Conservation (phyloP, 2,797 vertebrate genomes). For the Parotocinclus haroldoi region DNA sequence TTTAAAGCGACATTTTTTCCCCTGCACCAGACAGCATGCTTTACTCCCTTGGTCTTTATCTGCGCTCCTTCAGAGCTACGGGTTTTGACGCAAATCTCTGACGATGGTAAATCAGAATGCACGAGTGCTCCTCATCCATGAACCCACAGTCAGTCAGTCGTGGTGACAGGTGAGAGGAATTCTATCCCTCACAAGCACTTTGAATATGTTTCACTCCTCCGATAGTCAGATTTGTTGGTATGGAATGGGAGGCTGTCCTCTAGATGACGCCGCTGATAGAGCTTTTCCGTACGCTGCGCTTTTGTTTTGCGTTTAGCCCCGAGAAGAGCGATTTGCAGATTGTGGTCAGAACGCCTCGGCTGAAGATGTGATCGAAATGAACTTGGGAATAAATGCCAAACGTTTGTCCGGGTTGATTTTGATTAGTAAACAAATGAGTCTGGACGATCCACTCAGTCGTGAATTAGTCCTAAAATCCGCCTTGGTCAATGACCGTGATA, state of each 20-base stretch:
- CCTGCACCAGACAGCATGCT: too few species aligned
- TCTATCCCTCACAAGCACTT: conserved; percentile 66
- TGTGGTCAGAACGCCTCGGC: conserved; percentile 62
- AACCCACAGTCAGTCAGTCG: conserved; percentile 64
- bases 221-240: conserved; percentile 63
- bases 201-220: conserved; percentile 70
- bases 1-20: too few species aligned
- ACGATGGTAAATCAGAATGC: conserved; percentile 38
- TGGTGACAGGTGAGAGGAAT: conserved; percentile 62
- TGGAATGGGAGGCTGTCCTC: conserved; percentile 67
- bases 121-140: conserved; percentile 41
- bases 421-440: too few species aligned
- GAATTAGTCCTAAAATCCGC: too few species aligned
- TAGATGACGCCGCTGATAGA: conserved; percentile 72
- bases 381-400: conserved; percentile 50
- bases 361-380: conserved; percentile 61
- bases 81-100: conserved; percentile 1
- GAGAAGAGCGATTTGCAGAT: conserved; percentile 71
- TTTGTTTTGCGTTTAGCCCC: conserved; percentile 65
- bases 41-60: conserved; percentile 1
- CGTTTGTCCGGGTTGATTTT: too few species aligned
- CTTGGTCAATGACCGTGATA: too few species aligned
- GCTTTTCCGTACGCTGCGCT: conserved; percentile 68
- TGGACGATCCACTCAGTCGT: too few species aligned
- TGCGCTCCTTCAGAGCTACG: neutral